phyloP scores from a whole-genome alignment of 2,797 vertebrate species.

The Leucoraja ocellata region DNA sequence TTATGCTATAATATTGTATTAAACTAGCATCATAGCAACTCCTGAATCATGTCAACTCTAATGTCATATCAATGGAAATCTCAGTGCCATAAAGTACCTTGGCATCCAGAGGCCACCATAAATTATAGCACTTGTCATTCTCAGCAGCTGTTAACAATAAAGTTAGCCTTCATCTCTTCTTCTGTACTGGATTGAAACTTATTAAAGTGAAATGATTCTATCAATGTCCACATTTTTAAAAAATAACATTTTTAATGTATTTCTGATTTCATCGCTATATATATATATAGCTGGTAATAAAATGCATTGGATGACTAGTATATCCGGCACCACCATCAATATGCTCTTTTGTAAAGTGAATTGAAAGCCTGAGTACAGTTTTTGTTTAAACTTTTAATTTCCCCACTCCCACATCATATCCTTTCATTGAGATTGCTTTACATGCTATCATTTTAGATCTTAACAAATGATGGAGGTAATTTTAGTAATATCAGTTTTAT shows the following conservation, averaged over 20 bases:
- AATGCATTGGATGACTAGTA: background rate
- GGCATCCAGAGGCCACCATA: background rate
- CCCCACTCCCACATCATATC: background rate
- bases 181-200: background rate
- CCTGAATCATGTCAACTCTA: no score
- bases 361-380: background rate
- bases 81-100: background rate
- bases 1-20: no score
- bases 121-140: no score
- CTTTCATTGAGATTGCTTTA: background rate
- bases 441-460: background rate
- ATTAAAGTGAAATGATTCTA: background rate
- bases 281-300: background rate
- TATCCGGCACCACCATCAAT: background rate
- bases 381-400: background rate
- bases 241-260: background rate
- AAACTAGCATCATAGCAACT: no score
- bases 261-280: background rate
- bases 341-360: background rate
- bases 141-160: background rate
- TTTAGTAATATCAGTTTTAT: background rate
- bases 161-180: background rate
- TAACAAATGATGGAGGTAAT: background rate
- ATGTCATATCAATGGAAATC: no score
- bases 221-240: background rate